These are phyloP conservation scores for Alectura lathami DNA, from an alignment of 2,113 vertebrate genomes.

Conservation along the genomic window DNA sequence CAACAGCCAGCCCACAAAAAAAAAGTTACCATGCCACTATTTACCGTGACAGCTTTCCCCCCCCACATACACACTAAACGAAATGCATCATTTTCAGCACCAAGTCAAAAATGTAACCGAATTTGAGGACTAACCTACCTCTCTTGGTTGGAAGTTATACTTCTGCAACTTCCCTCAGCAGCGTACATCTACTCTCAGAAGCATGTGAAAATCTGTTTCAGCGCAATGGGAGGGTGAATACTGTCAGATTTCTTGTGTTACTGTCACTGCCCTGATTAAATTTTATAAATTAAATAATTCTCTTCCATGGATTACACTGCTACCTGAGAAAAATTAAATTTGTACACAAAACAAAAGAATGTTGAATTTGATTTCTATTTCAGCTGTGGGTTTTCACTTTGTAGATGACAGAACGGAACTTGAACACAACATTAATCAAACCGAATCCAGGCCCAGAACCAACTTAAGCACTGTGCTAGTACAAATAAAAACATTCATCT, in stretches of 20 bases:
- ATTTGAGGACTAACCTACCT: neutral
- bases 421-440: neutral
- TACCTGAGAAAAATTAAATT: neutral
- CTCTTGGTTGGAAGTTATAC: neutral
- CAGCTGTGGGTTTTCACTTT: neutral
- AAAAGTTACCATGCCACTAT: neutral
- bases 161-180: no score
- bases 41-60: neutral
- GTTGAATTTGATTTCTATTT: neutral
- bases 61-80: neutral
- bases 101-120: neutral
- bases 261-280: neutral
- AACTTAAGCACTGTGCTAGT: neutral
- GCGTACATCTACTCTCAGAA: neutral
- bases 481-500: constrained; percentile 1
- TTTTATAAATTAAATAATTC: neutral
- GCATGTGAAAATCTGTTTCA: neutral
- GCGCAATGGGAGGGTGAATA: neutral
- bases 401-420: neutral
- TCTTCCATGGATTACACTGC: neutral
- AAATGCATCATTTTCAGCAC: neutral
- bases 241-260: neutral
- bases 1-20: neutral
- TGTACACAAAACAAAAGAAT: neutral
- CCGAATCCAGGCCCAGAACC: neutral